Evolutionary conservation across 2,113 vertebrate genomes (phyloP).

Genomic region (Xenopus tropicalis): UCB_Xtro_10.0 CM004450.2:121251501-121252000

Average conservation of each 20-base stretch:
- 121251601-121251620: too few relatives aligned
- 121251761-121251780: conserved; percentile 54
- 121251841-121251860: conserved; percentile 57
- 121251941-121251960: too few relatives aligned
- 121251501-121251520: too few relatives aligned
- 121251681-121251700: conserved; percentile 51
- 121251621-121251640: not conserved
- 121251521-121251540: too few relatives aligned
- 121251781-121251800: conserved; percentile 53
- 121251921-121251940: too few relatives aligned
- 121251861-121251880: conserved; percentile 53
- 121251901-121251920: too few relatives aligned
- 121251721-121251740: conserved; percentile 52
- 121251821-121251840: conserved; percentile 51
- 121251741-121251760: conserved; percentile 48
- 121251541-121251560: too few relatives aligned
- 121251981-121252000: too few relatives aligned
- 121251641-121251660: conserved; percentile 57
- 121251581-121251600: too few relatives aligned
- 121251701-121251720: conserved; percentile 52
- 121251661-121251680: conserved; percentile 54
- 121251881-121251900: not conserved
- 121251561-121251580: too few relatives aligned
- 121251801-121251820: conserved; percentile 58
- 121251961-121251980: too few relatives aligned